Percentiles rank a stretch among this genome's conserved stretches.
Conservation (phyloP, 2,888 invertebrate species). For the Drosophila anceps region DNA sequence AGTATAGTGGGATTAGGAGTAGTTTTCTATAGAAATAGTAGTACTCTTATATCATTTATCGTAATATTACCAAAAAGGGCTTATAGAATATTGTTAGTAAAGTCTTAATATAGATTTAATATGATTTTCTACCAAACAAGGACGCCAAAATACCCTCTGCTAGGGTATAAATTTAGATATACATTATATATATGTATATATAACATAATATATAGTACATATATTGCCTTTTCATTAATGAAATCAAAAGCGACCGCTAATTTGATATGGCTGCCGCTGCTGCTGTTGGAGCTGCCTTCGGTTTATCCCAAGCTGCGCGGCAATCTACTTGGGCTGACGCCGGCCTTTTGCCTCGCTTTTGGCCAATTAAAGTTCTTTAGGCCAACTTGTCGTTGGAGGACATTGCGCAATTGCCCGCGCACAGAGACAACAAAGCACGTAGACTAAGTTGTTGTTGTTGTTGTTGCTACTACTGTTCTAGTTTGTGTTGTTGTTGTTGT, state of each 20-base stretch:
- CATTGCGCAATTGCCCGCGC: slow-evolving; percentile 40
- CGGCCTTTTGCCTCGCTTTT: slow-evolving; percentile 12
- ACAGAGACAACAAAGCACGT: slow-evolving; percentile 47
- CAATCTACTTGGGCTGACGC: slow-evolving; percentile 26
- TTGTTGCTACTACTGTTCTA: slow-evolving; percentile 26
- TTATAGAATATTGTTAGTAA: too few relatives aligned
- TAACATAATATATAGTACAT: neutral
- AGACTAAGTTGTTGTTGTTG: slow-evolving; percentile 11
- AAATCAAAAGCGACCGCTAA: slow-evolving; percentile 52
- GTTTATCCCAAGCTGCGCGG: slow-evolving; percentile 28
- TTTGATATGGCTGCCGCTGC: slow-evolving; percentile 13
- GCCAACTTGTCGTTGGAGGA: slow-evolving; percentile 33
- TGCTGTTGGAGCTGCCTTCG: slow-evolving; percentile 27
- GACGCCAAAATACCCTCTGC: neutral
- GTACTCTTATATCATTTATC: too few relatives aligned
- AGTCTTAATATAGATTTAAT: too few relatives aligned
- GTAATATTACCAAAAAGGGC: too few relatives aligned
- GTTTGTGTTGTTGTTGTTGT: slow-evolving; percentile 20
- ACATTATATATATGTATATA: neutral
- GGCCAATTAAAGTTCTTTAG: slow-evolving; percentile 26
- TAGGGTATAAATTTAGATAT: neutral
- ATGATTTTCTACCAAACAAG: neutral
- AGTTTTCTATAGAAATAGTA: too few relatives aligned
- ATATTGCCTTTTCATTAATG: slow-evolving; percentile 52
- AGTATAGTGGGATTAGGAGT: too few relatives aligned